Percentiles rank a stretch among this genome's conserved stretches.
Evolutionary conservation across 2,888 invertebrate species (phyloP).

Genomic region (Apotomis capreana): DNA sequence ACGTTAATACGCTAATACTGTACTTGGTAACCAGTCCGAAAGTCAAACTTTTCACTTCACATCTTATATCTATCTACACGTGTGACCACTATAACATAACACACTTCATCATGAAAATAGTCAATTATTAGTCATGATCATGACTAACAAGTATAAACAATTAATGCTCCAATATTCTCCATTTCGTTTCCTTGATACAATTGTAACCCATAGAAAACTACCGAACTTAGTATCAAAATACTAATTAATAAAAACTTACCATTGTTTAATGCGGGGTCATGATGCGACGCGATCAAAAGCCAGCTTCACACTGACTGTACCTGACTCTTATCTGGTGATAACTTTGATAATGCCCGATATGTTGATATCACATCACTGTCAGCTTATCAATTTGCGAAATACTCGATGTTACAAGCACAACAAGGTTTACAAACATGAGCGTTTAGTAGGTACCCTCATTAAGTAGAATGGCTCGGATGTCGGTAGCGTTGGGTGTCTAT

Average conservation of each 20-base stretch:
- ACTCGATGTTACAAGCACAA: constrained; percentile 7
- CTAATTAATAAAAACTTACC: constrained; percentile 41
- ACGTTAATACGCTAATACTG: no score
- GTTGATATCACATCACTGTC: constrained; percentile 4
- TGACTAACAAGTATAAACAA: no score
- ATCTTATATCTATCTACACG: no score
- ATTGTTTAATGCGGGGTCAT: constrained; percentile 41
- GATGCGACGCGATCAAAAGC: constrained; percentile 47
- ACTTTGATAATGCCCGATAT: constrained; percentile 31
- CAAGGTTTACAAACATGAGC: constrained; percentile 1
- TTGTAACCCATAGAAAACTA: no score
- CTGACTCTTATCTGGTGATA: constrained; percentile 45
- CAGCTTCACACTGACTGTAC: constrained; percentile 50
- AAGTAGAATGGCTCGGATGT: background rate
- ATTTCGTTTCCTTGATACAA: no score
- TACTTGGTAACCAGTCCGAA: no score
- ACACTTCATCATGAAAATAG: no score
- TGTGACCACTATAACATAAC: no score
- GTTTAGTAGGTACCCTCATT: background rate
- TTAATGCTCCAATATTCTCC: no score
- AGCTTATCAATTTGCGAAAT: constrained; percentile 23
- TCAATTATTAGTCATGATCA: no score
- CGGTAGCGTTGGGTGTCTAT: background rate
- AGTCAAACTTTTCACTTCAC: no score
- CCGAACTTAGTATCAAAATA: background rate